Conservation (phyloP, 2,888 invertebrate genomes). For the Rhodophaea formosa region DNA sequence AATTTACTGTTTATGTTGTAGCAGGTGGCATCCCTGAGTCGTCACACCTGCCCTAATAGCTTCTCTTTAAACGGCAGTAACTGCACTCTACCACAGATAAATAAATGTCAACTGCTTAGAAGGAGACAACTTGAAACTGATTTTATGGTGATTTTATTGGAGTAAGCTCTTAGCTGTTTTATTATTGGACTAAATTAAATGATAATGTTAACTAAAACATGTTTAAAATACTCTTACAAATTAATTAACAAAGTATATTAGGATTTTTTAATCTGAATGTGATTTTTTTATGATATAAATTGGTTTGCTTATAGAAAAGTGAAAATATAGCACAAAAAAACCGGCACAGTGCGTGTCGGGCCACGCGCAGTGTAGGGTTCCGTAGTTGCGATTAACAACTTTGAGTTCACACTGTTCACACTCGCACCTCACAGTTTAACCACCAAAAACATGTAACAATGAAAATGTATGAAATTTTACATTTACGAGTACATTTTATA, state of each 20-base stretch:
- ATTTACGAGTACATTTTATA: too few species aligned
- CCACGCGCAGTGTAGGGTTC: too few species aligned
- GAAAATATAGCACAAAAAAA: too few species aligned
- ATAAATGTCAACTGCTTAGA: slow-evolving; percentile 14
- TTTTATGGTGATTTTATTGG: slow-evolving; percentile 13
- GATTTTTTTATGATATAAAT: too few species aligned
- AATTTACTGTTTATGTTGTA: not conserved
- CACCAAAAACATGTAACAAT: too few species aligned
- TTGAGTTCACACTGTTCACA: too few species aligned
- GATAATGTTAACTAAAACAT: not conserved
- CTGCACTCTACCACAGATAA: slow-evolving; percentile 17
- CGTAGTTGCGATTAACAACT: too few species aligned
- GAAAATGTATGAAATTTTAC: too few species aligned
- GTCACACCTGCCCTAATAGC: slow-evolving; percentile 32
- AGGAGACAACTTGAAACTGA: slow-evolving; percentile 14
- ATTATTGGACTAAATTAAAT: slow-evolving; percentile 2
- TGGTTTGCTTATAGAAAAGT: too few species aligned
- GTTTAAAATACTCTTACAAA: slow-evolving; percentile 2
- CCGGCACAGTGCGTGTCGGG: too few species aligned
- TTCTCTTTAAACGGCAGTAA: slow-evolving; percentile 20
- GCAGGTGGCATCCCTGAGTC: slow-evolving; percentile 3
- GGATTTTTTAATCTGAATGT: not conserved
- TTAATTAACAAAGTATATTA: slow-evolving; percentile 2
- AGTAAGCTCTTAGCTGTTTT: slow-evolving; percentile 13
- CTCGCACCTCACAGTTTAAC: too few species aligned